Evolutionary conservation across 2,113 vertebrate genomes (phyloP).

Genomic region (Ciconia maguari): DNA sequence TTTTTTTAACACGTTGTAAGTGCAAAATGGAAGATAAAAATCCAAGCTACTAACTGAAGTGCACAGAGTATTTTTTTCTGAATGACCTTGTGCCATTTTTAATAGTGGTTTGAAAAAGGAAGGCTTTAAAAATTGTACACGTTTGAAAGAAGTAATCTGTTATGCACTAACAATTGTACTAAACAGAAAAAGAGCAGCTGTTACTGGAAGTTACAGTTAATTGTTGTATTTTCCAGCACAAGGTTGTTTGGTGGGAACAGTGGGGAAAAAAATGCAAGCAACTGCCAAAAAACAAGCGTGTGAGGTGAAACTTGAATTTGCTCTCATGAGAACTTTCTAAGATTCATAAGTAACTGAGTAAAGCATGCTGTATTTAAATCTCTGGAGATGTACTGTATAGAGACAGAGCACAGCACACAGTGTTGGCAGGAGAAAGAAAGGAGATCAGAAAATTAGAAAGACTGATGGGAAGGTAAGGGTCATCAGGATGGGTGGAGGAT

Average conservation of each 20-base stretch:
- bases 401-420: neutral
- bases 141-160: neutral
- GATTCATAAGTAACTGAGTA: neutral
- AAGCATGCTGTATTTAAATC: neutral
- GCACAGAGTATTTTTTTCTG: neutral
- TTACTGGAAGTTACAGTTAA: slow-evolving; percentile 45
- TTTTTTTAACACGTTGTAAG: neutral
- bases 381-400: slow-evolving; percentile 8
- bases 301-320: slow-evolving; percentile 47
- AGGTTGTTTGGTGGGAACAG: slow-evolving; percentile 45
- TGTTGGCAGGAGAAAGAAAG: neutral
- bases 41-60: neutral
- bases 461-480: neutral
- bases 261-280: neutral
- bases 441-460: neutral
- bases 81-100: neutral
- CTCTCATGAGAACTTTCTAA: slow-evolving; percentile 48
- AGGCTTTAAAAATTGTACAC: neutral
- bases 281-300: slow-evolving; percentile 28
- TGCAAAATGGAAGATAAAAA: neutral
- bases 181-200: slow-evolving; percentile 5
- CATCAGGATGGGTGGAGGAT: neutral
- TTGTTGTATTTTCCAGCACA: slow-evolving; percentile 40
- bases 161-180: neutral
- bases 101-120: neutral